Evolutionary conservation across 2,888 invertebrate genomes (phyloP).

Genomic region (Halictus ligatus): DNA sequence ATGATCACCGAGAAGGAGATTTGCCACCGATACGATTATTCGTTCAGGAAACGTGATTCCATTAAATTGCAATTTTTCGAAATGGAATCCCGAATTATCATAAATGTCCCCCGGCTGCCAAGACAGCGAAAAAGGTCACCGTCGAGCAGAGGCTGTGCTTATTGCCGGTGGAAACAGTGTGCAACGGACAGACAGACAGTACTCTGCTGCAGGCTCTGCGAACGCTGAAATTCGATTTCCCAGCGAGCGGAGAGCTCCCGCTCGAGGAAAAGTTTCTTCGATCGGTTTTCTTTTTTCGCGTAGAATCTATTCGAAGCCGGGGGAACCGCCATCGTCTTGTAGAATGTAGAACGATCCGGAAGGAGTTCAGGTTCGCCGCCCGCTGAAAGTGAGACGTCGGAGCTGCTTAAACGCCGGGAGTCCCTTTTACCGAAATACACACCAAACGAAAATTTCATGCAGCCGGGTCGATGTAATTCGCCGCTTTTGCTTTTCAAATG

Average conservation of each 20-base stretch:
- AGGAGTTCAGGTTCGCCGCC: constrained; percentile 6
- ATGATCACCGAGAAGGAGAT: neutral
- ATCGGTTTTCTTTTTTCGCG: neutral
- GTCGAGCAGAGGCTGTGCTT: neutral
- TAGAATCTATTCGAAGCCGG: neutral
- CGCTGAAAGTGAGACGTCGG: neutral
- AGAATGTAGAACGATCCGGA: neutral
- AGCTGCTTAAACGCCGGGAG: neutral
- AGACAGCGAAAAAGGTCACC: neutral
- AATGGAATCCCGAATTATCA: neutral
- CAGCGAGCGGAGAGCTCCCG: neutral
- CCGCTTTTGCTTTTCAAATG: neutral
- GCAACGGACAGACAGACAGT: neutral
- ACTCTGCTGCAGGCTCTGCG: neutral
- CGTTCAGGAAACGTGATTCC: neutral
- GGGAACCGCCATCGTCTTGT: neutral
- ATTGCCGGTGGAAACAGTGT: constrained; percentile 1
- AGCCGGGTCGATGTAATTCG: neutral
- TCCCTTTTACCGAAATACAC: neutral
- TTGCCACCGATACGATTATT: constrained; percentile 3
- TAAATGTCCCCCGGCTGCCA: neutral
- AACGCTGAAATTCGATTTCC: neutral
- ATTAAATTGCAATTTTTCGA: neutral
- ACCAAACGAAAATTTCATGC: neutral
- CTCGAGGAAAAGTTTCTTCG: constrained; percentile 7